phyloP scores from a whole-genome alignment of 2,797 vertebrate genomes.

The Cuculus canorus region DNA sequence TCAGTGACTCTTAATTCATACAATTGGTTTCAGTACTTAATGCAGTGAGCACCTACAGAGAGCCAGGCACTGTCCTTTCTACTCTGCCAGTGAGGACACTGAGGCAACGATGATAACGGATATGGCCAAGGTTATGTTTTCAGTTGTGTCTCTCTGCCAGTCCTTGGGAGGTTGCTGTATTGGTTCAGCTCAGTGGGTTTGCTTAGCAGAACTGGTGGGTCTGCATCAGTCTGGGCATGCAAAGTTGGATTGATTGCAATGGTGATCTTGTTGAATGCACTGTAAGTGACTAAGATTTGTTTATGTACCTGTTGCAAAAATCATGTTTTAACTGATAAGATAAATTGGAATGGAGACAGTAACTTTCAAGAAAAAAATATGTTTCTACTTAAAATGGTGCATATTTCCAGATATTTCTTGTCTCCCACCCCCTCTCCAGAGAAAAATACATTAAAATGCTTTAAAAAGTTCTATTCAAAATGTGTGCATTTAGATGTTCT shows the following conservation, averaged over 20 bases:
- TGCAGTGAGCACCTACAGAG: neutral
- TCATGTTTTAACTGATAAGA: neutral
- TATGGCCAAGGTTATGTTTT: neutral
- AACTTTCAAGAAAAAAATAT: neutral
- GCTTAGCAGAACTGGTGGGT: neutral
- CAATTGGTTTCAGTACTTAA: neutral
- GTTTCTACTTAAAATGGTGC: neutral
- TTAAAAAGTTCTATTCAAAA: neutral
- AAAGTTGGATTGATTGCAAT: neutral
- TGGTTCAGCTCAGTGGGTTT: neutral
- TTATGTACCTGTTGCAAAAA: neutral
- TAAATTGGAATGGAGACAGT: neutral
- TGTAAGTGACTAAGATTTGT: neutral
- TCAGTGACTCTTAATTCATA: neutral
- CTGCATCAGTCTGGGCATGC: neutral
- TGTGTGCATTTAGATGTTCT: neutral
- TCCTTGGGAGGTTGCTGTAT: accelerated
- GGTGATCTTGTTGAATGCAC: neutral
- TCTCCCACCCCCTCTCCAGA: neutral
- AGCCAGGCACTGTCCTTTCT: neutral
- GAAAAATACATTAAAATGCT: neutral
- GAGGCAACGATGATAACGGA: neutral
- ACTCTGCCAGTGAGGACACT: neutral
- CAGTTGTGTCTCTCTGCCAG: neutral
- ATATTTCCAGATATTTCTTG: neutral